A percentile compares a stretch with the other conserved stretches of the same genome.
Conservation (phyloP, 2,797 vertebrate species). For the Coregonus suidteri region DNA sequence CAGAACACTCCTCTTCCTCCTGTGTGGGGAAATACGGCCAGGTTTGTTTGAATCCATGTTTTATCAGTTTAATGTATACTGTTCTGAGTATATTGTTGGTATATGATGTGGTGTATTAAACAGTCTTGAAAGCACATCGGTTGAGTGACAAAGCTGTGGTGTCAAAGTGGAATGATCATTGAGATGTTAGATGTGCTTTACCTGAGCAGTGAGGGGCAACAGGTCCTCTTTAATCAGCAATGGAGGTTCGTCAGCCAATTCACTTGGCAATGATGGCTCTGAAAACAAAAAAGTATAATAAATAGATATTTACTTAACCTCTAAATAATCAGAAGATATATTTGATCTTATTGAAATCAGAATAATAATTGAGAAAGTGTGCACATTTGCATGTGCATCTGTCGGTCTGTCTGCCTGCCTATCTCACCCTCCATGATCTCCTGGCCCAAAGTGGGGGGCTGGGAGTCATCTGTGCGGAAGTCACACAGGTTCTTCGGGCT, state of each 20-base stretch:
- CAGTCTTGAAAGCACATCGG: background rate
- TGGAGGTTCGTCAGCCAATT: constrained; percentile 86
- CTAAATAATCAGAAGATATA: too few relatives aligned
- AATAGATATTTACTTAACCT: background rate
- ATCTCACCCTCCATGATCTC: constrained; percentile 82
- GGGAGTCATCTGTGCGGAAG: constrained; percentile 82
- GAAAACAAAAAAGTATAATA: constrained; percentile 29
- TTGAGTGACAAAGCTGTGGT: background rate
- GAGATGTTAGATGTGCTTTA: constrained; percentile 46
- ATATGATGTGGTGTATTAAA: background rate
- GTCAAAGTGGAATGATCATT: background rate
- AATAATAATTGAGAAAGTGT: too few relatives aligned
- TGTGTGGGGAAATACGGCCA: constrained; percentile 26
- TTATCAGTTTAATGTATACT: background rate
- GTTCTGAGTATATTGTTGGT: background rate
- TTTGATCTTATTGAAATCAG: too few relatives aligned
- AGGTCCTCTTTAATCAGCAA: constrained; percentile 89
- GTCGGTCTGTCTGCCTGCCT: constrained; percentile 20
- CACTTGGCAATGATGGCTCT: constrained; percentile 82
- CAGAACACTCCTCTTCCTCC: constrained; percentile 75
- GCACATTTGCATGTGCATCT: too few relatives aligned
- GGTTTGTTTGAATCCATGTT: background rate
- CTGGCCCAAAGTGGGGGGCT: constrained; percentile 86
- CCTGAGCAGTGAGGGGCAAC: constrained; percentile 78
- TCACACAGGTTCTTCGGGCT: constrained; percentile 81